Base-by-base conservation (phyloP, 1,140 invertebrate genomes). In the Diorhabda elongata region DNA sequence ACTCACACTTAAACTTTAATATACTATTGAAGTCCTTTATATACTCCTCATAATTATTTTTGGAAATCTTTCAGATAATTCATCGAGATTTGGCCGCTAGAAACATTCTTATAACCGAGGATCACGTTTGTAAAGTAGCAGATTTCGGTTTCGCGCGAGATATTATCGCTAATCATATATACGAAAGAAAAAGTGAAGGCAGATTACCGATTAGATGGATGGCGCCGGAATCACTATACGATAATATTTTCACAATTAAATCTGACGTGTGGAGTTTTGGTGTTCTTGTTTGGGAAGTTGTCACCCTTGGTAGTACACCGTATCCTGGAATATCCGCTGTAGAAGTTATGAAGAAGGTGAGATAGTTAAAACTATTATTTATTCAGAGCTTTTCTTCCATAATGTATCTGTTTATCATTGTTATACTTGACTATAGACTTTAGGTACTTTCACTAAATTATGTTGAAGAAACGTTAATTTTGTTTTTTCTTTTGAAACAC, bases 241-340 rank as follows among this genome's bases (percentile, higher is more conserved):
- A 96, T 76, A 94, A 95, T 76, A 90, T 95, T 74, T 98, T 95
- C 79, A 94, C 93, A 2, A 89, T 91, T 2, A 95, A 96, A 80
- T 93, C 93, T 0, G 95, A 97, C 76, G 91, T 96, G 9, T 98
- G 95, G 95, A 93, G 94, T 74, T 97, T 96, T 77, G 95, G 95
- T 0, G 90, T 98, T 5, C 83, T 97, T 3, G 89, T 95, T 71
- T 97, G 95, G 95, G 95, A 97, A 83, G 93, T 96, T n/a, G 91
- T 95, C 0, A 95, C 94, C 0, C 84, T 96, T 7, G 94, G 93
- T 2, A 95, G 93, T 5, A 96, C 93, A 5, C 94, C 94, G 0
- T 96, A 96, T 82, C 93, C 94, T 0, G 93, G 93, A 2, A 82
- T 95, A 66, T 91, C 91, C 0, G 93, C 93, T 0, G 87, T 88